Evolutionary conservation across 2,888 invertebrate species (phyloP).

Genomic region (Bursaphelenchus okinawaensis): DNA sequence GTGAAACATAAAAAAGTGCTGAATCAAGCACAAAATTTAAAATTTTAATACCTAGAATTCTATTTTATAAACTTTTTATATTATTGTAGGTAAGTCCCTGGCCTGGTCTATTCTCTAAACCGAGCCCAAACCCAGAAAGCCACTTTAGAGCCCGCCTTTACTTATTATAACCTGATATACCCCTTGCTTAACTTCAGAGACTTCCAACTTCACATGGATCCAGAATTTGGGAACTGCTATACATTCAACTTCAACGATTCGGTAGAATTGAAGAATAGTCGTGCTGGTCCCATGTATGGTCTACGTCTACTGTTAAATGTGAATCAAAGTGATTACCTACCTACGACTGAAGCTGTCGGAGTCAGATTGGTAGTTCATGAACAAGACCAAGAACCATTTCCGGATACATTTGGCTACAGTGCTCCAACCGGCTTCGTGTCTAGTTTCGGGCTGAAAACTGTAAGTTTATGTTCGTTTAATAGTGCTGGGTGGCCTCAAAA

Average conservation of each 20-base stretch:
- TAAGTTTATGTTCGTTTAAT: conserved; percentile 16
- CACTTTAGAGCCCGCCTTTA: neutral
- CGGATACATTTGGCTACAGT: conserved; percentile 55
- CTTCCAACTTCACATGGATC: conserved; percentile 57
- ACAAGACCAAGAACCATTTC: conserved; percentile 56
- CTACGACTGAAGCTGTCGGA: conserved; percentile 57
- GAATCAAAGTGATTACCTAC: conserved; percentile 57
- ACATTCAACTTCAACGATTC: conserved; percentile 58
- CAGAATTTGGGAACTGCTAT: conserved; percentile 57
- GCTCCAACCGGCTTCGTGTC: conserved; percentile 58
- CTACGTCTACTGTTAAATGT: conserved; percentile 55
- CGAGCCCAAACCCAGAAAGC: too few relatives aligned
- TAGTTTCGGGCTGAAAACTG: conserved; percentile 57
- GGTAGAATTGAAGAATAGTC: conserved; percentile 46
- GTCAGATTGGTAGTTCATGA: conserved; percentile 37
- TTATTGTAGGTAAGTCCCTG: too few relatives aligned
- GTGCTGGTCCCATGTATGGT: conserved; percentile 55
- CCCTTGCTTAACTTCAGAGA: too few relatives aligned
- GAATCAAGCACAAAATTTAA: too few relatives aligned
- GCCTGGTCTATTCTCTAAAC: too few relatives aligned
- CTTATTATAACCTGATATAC: too few relatives aligned
- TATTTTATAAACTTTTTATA: too few relatives aligned
- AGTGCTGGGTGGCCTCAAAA: neutral
- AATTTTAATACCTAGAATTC: too few relatives aligned
- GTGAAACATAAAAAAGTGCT: conserved; percentile 7